Percentiles rank a stretch among this genome's conserved stretches.
These are phyloP conservation scores for Contarinia nasturtii DNA, from an alignment of 1,140 invertebrate species.

Conservation along the genomic window DNA sequence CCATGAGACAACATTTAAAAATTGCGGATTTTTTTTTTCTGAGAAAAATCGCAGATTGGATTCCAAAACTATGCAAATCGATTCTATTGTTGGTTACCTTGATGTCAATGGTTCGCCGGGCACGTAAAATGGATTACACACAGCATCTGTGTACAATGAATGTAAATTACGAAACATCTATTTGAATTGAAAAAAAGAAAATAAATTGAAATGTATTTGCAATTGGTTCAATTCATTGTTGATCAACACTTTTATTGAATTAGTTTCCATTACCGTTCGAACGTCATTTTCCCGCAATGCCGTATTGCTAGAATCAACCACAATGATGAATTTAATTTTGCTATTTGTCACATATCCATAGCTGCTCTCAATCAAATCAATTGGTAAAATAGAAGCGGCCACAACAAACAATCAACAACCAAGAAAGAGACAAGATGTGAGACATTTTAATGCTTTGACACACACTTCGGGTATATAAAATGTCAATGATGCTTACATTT, in stretches of 20 bases:
- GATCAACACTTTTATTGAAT: neutral
- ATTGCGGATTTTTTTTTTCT: too few species aligned
- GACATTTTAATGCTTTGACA: neutral
- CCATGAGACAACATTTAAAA: too few species aligned
- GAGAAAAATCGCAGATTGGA: too few species aligned
- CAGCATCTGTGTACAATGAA: constrained; percentile 73
- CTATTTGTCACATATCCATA: constrained; percentile 98
- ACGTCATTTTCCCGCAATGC: constrained; percentile 86
- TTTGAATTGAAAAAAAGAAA: constrained; percentile 15
- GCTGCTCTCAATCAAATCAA: constrained; percentile 27
- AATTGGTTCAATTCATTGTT: neutral
- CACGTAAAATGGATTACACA: constrained; percentile 89
- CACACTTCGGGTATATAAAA: too few species aligned
- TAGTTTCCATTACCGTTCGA: constrained; percentile 44
- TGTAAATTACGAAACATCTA: constrained; percentile 86
- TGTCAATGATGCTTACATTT: constrained; percentile 49
- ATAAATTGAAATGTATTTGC: constrained; percentile 5
- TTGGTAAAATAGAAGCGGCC: neutral
- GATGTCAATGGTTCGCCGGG: constrained; percentile 68
- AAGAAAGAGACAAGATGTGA: too few species aligned
- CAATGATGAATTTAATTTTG: constrained; percentile 84
- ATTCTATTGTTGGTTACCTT: too few species aligned
- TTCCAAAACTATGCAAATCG: too few species aligned
- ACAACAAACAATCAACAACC: too few species aligned
- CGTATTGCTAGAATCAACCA: constrained; percentile 79